Base-by-base conservation (phyloP, 1,140 invertebrate species). In the Sipha flava region DNA sequence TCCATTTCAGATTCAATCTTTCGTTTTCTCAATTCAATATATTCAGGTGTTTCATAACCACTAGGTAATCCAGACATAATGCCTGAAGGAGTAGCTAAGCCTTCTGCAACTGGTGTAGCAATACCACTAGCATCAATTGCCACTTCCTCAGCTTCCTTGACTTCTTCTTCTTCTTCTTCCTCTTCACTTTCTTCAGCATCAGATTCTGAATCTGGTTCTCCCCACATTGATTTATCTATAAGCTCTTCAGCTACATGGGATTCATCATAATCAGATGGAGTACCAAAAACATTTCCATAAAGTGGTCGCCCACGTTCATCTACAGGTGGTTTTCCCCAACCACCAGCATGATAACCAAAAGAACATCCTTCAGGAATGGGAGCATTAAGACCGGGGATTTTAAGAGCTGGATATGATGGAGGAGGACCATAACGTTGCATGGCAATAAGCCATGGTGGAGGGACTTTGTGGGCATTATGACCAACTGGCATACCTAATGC, bases 321-420 rank as follows among this genome's bases (percentile, higher is more conserved):
- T 0, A 99, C 98, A 1, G 98, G 98, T n/a, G 98, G 98, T 87
- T 99, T 99, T 73, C 98, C 97, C 97, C 97, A 99, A 64, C 97
- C 97, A 49, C 95, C 97, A 2, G 97, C 97, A 88, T 99, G 98
- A 86, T 99, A 99, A 37, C 98, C 98, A 87, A 99, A 99, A 0
- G 95, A 94, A 85, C 97, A 99, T 9, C 94, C 93, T 82, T 99
- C 95, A 1, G 96, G 96, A 84, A 98, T 97, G 0, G 95, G 94
- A 16, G 94, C 94, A 86, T 97, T 98, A 1, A 99, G 88, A 49
- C 85, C 92, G 14, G 97, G 95, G 84, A 99, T 98, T 86, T 98
- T 99, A 0, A 99, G 87, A 88, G 98, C 99, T 2, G 98, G 98
- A 88, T 99, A 99, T 54, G 96, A 98, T 0, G 98, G 98, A 5